Percentiles rank a stretch among this genome's conserved stretches.
Conservation (phyloP, 2,888 invertebrate genomes). For the Microctonus brassicae region DNA sequence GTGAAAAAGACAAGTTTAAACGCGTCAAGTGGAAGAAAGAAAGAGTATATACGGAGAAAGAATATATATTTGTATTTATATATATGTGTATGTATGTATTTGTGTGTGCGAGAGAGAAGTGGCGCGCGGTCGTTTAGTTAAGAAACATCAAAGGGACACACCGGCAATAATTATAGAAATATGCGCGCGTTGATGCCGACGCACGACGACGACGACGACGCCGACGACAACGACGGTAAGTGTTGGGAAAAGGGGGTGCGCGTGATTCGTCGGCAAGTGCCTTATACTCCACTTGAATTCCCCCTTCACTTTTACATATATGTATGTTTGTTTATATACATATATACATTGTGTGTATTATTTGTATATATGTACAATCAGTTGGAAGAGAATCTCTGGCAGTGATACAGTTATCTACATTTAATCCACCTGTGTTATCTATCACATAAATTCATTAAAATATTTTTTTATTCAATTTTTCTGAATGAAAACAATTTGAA, state of each 20-base stretch:
- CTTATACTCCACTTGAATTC: constrained; percentile 26
- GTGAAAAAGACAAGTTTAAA: neutral
- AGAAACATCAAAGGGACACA: constrained; percentile 63
- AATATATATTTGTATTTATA: constrained; percentile 36
- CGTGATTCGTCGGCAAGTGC: constrained; percentile 33
- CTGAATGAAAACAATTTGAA: neutral
- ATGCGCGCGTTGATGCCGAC: constrained; percentile 64
- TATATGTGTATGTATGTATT: neutral
- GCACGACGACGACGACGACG: constrained; percentile 40
- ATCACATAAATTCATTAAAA: constrained; percentile 36
- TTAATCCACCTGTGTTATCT: constrained; percentile 53
- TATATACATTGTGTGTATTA: too few relatives aligned
- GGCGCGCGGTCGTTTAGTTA: constrained; percentile 53
- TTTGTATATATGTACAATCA: constrained; percentile 24
- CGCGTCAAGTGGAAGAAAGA: constrained; percentile 17
- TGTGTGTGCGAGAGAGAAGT: constrained; percentile 36
- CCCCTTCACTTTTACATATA: constrained; percentile 29
- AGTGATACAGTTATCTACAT: constrained; percentile 66
- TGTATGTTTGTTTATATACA: too few relatives aligned
- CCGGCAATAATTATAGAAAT: constrained; percentile 70
- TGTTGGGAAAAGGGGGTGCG: constrained; percentile 50
- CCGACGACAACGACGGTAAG: constrained; percentile 34
- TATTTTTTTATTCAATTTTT: constrained; percentile 19
- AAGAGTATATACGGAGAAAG: constrained; percentile 34
- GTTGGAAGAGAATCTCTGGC: constrained; percentile 34